Conservation (phyloP, 2,113 vertebrate genomes). For the Hypanus sabinus region DNA sequence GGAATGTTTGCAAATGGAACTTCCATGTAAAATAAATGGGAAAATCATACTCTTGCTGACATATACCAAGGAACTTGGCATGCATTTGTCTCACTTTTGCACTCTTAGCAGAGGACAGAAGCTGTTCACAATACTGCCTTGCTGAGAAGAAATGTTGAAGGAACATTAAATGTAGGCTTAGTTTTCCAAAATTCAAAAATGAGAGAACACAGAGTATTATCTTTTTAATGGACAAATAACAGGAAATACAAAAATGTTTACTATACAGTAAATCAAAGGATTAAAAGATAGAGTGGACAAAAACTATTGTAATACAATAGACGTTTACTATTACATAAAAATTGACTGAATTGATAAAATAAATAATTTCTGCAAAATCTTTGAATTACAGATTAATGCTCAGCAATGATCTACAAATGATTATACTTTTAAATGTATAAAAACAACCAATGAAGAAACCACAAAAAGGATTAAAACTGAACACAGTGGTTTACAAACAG, state of each 20-base stretch:
- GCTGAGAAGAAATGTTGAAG: neutral
- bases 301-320: constrained; percentile 22
- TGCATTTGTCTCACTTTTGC: neutral
- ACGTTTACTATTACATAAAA: neutral
- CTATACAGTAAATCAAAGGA: neutral
- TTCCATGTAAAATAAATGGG: no score
- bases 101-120: neutral
- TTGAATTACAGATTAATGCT: constrained; percentile 30
- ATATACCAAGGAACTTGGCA: no score
- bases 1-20: no score
- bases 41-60: no score
- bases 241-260: neutral
- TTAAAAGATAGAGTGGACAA: neutral
- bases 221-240: constrained; percentile 4
- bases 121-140: neutral
- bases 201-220: neutral
- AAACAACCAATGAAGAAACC: neutral
- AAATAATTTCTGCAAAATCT: constrained; percentile 31
- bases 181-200: neutral
- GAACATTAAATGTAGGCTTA: neutral
- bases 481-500: constrained; percentile 22
- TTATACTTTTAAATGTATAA: neutral
- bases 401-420: constrained; percentile 26
- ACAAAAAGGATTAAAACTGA: constrained; percentile 17
- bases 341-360: constrained; percentile 33